Conservation (phyloP, 2,113 vertebrate genomes). For the Callithrix jacchus region DNA sequence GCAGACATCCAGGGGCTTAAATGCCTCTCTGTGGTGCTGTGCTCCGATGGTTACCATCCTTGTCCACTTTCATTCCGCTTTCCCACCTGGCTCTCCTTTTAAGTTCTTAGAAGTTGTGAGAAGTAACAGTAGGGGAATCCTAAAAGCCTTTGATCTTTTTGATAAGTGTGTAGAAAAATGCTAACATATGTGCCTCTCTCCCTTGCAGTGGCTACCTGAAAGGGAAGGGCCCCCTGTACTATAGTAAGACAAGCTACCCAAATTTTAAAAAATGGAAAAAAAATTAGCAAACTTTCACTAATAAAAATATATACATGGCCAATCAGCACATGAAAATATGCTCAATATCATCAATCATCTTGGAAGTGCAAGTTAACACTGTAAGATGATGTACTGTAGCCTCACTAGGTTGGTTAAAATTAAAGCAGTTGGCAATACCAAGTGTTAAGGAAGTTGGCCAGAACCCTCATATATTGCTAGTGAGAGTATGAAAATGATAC, state of each 20-base stretch:
- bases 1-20: too few species aligned
- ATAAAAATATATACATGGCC: slow-evolving; percentile 7
- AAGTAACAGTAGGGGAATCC: too few species aligned
- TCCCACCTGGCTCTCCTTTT: too few species aligned
- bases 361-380: slow-evolving; percentile 8
- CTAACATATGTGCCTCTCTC: too few species aligned
- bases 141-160: too few species aligned
- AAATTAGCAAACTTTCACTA: background rate
- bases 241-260: background rate
- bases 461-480: background rate
- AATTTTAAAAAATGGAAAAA: background rate
- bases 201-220: too few species aligned
- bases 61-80: too few species aligned
- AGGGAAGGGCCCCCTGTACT: too few species aligned
- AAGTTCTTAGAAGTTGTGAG: too few species aligned
- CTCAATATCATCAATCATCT: background rate
- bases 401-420: background rate
- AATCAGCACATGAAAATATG: slow-evolving; percentile 23
- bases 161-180: too few species aligned
- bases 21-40: too few species aligned
- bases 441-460: background rate
- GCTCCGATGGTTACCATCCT: too few species aligned
- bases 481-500: background rate
- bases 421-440: background rate
- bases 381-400: background rate